These are phyloP conservation scores for Trididemnum clinides DNA, from an alignment of 23 tunicate species.

Conservation along the genomic window DNA sequence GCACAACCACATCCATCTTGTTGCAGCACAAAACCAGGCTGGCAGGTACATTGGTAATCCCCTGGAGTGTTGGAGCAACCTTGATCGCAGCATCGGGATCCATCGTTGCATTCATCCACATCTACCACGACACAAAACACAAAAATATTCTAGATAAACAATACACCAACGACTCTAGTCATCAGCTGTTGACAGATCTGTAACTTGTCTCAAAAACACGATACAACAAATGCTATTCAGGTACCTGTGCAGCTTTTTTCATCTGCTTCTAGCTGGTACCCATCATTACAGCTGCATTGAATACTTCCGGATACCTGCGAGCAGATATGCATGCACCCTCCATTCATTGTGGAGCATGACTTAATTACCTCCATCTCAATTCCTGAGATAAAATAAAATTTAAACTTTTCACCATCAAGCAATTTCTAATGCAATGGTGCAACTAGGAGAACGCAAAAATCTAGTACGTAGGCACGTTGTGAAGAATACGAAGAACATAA, in stretches of 20 bases:
- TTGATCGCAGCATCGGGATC: conserved; percentile 80
- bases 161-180: too few species aligned
- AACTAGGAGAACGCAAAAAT: too few species aligned
- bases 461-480: too few species aligned
- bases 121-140: conserved; percentile 36
- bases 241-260: conserved; percentile 85
- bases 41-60: conserved; percentile 89
- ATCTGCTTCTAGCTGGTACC: conserved; percentile 93
- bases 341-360: conserved; percentile 85
- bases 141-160: too few species aligned
- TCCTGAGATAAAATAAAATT: conserved; percentile 56
- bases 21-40: conserved; percentile 61
- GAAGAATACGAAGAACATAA: too few species aligned
- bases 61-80: conserved; percentile 90
- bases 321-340: conserved; percentile 96
- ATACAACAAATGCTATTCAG: too few species aligned
- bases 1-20: conserved; percentile 66
- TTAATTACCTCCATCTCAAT: conserved; percentile 90
- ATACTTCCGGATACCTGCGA: conserved; percentile 51
- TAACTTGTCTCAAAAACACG: too few species aligned
- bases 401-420: too few species aligned
- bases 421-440: too few species aligned
- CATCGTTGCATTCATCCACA: conserved; percentile 88
- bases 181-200: too few species aligned
- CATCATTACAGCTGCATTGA: conserved; percentile 68